A percentile compares a stretch with the other conserved stretches of the same genome.
These are phyloP conservation scores for Osmerus eperlanus DNA, from an alignment of 2,113 vertebrate genomes.

Conservation along the genomic window DNA sequence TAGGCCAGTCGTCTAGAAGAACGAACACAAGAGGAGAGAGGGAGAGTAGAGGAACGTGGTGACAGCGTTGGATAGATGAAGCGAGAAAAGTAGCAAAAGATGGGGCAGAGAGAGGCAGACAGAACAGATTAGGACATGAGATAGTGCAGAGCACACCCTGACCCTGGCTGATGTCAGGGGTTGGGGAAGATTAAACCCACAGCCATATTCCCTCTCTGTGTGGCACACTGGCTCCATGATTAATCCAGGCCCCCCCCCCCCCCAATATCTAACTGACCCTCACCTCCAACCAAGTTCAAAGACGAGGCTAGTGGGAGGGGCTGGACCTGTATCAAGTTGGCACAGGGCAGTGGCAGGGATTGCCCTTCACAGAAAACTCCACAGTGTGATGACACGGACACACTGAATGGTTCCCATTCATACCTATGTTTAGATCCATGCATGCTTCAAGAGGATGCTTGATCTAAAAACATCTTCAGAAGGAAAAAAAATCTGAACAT, in stretches of 20 bases:
- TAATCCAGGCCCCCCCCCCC: conserved; percentile 31
- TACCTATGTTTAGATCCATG: conserved; percentile 20
- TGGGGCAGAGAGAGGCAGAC: neutral
- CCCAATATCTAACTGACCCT: too few relatives aligned
- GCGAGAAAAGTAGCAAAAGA: neutral
- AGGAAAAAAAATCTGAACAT: conserved; percentile 35
- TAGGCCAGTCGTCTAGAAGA: conserved; percentile 81
- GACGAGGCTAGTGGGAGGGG: too few relatives aligned
- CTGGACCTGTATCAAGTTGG: too few relatives aligned
- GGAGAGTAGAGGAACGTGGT: neutral
- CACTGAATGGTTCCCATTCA: conserved; percentile 27
- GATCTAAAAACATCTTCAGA: conserved; percentile 30
- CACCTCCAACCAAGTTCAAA: too few relatives aligned
- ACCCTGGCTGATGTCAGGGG: neutral
- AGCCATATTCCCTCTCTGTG: conserved; percentile 9
- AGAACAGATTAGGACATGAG: conserved; percentile 11
- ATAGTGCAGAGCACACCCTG: conserved; percentile 3
- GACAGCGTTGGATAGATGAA: conserved; percentile 5
- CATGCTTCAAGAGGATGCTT: conserved; percentile 19
- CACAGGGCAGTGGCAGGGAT: too few relatives aligned
- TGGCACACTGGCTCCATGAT: conserved; percentile 15
- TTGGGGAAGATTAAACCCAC: neutral
- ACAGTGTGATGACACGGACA: conserved; percentile 49
- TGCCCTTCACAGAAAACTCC: conserved; percentile 33
- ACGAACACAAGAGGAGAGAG: conserved; percentile 15